phyloP scores from a whole-genome alignment of 2,113 vertebrate genomes.

The Crotalus tigris region DNA sequence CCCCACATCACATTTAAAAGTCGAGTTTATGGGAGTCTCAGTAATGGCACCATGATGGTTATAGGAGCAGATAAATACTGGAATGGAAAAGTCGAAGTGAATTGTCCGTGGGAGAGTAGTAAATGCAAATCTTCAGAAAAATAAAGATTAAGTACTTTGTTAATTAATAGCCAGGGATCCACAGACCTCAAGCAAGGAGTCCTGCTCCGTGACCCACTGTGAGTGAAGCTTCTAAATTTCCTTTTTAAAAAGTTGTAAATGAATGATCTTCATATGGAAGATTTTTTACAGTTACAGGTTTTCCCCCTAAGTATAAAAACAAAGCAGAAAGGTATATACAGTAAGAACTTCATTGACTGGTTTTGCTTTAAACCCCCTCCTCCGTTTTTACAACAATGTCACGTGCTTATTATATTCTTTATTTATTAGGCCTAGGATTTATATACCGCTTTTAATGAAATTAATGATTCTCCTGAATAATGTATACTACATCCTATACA shows the following conservation, averaged over 20 bases:
- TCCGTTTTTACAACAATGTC: not conserved
- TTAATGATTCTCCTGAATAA: not conserved
- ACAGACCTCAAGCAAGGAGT: not conserved
- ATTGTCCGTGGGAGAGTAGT: constrained; percentile 21
- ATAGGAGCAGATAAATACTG: constrained; percentile 32
- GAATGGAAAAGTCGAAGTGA: constrained; percentile 20
- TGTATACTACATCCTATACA: not conserved
- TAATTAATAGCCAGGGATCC: not conserved
- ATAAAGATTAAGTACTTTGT: not conserved
- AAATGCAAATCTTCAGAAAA: constrained; percentile 17
- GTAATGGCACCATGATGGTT: constrained; percentile 33
- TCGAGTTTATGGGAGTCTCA: constrained; percentile 33
- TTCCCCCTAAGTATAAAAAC: not conserved
- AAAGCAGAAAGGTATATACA: not conserved
- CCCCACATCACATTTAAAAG: constrained; percentile 32
- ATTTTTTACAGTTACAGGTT: not conserved
- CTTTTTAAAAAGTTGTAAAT: not conserved
- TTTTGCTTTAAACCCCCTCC: not conserved
- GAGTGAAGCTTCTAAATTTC: not conserved
- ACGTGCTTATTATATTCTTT: not conserved
- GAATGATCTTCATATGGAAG: not conserved
- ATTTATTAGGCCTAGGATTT: not conserved
- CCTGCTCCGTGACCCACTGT: not conserved
- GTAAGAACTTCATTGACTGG: not conserved
- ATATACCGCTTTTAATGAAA: not conserved